Conservation (phyloP, 2,113 vertebrate species). For the Puntigrus tetrazona region DNA sequence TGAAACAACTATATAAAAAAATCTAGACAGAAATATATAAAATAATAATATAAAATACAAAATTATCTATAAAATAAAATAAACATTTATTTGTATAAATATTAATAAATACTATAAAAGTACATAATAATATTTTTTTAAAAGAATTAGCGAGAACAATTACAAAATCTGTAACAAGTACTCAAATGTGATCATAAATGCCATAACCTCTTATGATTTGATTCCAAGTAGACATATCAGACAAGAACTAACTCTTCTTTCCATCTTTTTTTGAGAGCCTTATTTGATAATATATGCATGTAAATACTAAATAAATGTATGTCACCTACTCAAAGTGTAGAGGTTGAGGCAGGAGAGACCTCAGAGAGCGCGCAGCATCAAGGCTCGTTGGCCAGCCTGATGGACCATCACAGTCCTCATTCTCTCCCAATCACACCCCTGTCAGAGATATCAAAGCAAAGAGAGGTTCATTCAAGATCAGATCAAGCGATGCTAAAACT, state of each 20-base stretch:
- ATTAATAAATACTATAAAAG: too few relatives aligned
- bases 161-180: too few relatives aligned
- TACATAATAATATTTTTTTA: too few relatives aligned
- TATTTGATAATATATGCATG: not conserved
- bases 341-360: slow-evolving; percentile 89
- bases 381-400: slow-evolving; percentile 84
- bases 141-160: too few relatives aligned
- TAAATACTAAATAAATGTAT: not conserved
- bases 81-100: too few relatives aligned
- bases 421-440: slow-evolving; percentile 83
- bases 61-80: too few relatives aligned
- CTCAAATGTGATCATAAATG: not conserved
- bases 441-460: slow-evolving; percentile 63
- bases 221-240: not conserved
- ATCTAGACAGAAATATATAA: too few relatives aligned
- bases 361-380: slow-evolving; percentile 88
- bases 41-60: too few relatives aligned
- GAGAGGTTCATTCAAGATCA: not conserved
- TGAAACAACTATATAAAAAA: too few relatives aligned
- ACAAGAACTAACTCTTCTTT: not conserved
- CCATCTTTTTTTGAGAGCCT: not conserved
- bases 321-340: slow-evolving; percentile 88
- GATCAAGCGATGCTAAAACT: not conserved
- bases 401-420: slow-evolving; percentile 88
- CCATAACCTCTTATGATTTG: not conserved